These are phyloP conservation scores for Rotaria magnacalcarata DNA, from an alignment of 2,888 invertebrate species.

Conservation along the genomic window DNA sequence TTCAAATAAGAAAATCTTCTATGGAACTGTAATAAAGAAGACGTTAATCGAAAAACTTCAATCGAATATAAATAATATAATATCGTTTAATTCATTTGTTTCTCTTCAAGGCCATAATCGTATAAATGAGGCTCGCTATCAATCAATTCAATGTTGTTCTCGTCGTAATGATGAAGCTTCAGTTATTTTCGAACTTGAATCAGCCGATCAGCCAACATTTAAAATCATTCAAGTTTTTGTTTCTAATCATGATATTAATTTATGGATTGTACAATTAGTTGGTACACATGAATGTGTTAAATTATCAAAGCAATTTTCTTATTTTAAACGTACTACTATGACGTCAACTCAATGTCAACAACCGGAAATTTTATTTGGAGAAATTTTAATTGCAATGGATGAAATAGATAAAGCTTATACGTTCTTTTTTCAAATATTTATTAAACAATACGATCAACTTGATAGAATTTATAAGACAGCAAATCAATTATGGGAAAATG, in stretches of 20 bases:
- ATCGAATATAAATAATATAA: background rate
- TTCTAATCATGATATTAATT: background rate
- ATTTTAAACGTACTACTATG: background rate
- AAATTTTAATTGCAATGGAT: background rate
- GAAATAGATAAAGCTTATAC: background rate
- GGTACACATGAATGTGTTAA: slow-evolving; percentile 3
- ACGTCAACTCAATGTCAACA: background rate
- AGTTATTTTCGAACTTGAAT: background rate
- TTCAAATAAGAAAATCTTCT: background rate
- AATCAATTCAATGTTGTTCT: background rate
- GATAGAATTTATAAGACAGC: background rate
- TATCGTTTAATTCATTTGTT: background rate
- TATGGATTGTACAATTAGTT: slow-evolving; percentile 18
- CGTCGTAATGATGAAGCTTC: background rate
- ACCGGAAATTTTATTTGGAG: background rate
- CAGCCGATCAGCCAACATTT: slow-evolving; percentile 5
- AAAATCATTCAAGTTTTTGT: background rate
- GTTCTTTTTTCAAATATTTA: background rate
- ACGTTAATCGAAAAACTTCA: background rate
- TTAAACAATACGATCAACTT: background rate
- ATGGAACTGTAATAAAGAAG: background rate
- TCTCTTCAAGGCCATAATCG: background rate
- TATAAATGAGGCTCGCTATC: background rate
- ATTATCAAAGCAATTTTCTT: background rate
- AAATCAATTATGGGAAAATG: background rate